These are phyloP conservation scores for Sterna hirundo DNA, from an alignment of 2,113 vertebrate species.

Conservation along the genomic window DNA sequence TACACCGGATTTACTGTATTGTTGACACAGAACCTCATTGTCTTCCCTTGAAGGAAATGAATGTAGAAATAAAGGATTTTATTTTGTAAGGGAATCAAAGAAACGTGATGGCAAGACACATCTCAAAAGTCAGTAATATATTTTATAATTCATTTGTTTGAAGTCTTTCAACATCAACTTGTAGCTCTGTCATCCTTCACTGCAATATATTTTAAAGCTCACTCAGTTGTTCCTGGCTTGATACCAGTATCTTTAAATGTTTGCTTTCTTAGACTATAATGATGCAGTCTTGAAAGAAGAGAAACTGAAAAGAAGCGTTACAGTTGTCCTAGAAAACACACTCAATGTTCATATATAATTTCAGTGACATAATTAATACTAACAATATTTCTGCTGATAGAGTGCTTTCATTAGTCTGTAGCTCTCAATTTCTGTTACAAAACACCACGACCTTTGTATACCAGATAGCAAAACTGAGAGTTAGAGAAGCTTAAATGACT, in stretches of 20 bases:
- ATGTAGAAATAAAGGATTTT: background rate
- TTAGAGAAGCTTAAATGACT: background rate
- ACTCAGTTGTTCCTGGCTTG: background rate
- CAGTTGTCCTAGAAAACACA: background rate
- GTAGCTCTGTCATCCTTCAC: background rate
- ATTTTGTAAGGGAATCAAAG: background rate
- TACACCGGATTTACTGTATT: background rate
- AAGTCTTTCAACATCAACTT: background rate
- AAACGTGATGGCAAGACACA: background rate
- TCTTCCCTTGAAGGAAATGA: background rate
- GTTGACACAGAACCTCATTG: background rate
- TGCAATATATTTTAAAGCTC: background rate
- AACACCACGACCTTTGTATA: background rate
- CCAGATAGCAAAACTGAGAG: background rate
- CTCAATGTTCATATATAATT: background rate
- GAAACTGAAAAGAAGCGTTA: background rate
- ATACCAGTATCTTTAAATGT: background rate
- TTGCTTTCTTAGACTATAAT: background rate
- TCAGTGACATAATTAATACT: background rate
- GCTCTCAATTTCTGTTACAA: conserved; percentile 6
- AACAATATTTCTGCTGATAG: background rate
- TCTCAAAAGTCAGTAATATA: background rate
- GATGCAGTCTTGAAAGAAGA: background rate
- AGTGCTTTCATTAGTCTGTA: background rate
- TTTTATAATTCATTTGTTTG: background rate